phyloP scores from a whole-genome alignment of 2,888 invertebrate genomes.

The Metopia argyrocephala region DNA sequence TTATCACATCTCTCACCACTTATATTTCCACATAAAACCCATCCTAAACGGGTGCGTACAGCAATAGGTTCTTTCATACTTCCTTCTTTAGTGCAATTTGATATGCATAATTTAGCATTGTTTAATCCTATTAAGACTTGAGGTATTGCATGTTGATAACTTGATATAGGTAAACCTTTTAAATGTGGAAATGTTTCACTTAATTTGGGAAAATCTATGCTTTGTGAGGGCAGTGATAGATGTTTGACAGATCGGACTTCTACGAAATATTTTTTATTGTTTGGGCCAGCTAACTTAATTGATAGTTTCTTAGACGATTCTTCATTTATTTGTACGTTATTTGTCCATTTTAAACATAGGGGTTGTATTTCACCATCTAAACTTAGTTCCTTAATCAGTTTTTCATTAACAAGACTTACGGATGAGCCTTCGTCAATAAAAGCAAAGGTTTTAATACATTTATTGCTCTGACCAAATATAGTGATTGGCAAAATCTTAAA shows the following conservation, averaged over 20 bases:
- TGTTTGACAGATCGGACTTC: constrained; percentile 22
- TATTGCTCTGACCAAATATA: neutral
- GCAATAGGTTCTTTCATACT: neutral
- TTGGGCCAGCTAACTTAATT: constrained; percentile 32
- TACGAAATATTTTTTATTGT: neutral
- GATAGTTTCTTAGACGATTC: constrained; percentile 32
- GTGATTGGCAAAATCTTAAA: too few species aligned
- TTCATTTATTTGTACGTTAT: neutral
- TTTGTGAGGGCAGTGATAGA: constrained; percentile 4
- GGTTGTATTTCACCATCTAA: too few species aligned
- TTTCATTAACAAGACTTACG: too few species aligned
- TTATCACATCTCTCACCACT: neutral
- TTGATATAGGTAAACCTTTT: constrained; percentile 7
- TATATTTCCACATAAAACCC: neutral
- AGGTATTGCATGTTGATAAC: constrained; percentile 14
- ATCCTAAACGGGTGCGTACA: constrained; percentile 11
- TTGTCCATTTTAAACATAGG: neutral
- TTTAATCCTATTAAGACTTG: constrained; percentile 7
- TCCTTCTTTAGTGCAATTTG: constrained; percentile 17
- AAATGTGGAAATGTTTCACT: constrained; percentile 7
- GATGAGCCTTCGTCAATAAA: too few species aligned
- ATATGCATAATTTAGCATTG: neutral
- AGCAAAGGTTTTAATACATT: constrained; percentile 7
- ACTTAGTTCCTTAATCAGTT: too few species aligned
- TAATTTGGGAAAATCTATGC: neutral